phyloP scores from a whole-genome alignment of 1,140 invertebrate genomes.

The Andrena cerasifolii region DNA sequence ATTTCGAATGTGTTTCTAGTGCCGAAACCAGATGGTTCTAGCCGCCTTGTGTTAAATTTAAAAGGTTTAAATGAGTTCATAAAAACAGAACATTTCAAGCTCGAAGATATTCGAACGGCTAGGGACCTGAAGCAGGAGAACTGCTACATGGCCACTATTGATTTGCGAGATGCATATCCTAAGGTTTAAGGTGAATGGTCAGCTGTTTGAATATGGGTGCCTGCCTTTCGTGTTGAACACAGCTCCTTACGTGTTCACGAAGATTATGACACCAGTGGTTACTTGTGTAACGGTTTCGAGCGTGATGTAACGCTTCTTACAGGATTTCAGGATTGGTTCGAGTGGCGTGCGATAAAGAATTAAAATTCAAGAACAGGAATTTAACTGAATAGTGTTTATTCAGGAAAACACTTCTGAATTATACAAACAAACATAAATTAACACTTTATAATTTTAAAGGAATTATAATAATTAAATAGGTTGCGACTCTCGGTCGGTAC shows the following conservation, averaged over 20 bases:
- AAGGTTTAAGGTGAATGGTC: slow-evolving; percentile 2
- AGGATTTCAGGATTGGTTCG: too few relatives aligned
- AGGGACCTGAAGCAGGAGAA: background rate
- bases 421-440: too few relatives aligned
- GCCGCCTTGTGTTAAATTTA: slow-evolving; percentile 4
- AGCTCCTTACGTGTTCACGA: slow-evolving; percentile 21
- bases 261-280: slow-evolving; percentile 21
- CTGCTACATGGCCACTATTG: background rate
- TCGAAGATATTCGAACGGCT: background rate
- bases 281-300: too few relatives aligned
- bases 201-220: slow-evolving; percentile 10
- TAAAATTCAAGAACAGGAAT: too few relatives aligned
- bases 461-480: too few relatives aligned
- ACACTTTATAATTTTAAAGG: too few relatives aligned
- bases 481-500: too few relatives aligned
- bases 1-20: slow-evolving; percentile 8
- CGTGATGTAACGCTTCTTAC: too few relatives aligned
- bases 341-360: too few relatives aligned
- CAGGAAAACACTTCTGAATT: too few relatives aligned
- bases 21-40: slow-evolving; percentile 8
- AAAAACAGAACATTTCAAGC: background rate
- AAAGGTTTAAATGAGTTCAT: slow-evolving; percentile 17
- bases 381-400: too few relatives aligned
- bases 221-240: slow-evolving; percentile 6
- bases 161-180: slow-evolving; percentile 3